Evolutionary conservation across 2,888 invertebrate genomes (phyloP).

Genomic region (Leptarthrus brevirostris): DNA sequence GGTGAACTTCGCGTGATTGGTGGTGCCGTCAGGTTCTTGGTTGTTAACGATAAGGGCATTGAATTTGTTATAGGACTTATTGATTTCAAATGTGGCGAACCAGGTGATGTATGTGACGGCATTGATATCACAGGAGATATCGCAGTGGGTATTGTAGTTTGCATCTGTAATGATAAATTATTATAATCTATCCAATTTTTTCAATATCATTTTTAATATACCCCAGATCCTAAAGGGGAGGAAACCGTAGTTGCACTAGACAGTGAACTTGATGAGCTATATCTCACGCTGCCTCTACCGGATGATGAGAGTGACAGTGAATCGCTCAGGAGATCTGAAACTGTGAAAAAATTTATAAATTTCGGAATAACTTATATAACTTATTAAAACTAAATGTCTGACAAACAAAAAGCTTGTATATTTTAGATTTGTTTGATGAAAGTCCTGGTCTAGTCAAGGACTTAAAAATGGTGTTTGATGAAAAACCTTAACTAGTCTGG

Average conservation of each 20-base stretch:
- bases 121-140: slow-evolving; percentile 66
- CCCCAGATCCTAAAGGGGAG: slow-evolving; percentile 66
- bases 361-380: too few relatives aligned
- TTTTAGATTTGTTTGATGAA: too few relatives aligned
- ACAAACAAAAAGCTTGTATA: too few relatives aligned
- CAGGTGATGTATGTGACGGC: slow-evolving; percentile 57
- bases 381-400: too few relatives aligned
- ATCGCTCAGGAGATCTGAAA: slow-evolving; percentile 61
- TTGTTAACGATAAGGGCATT: slow-evolving; percentile 60
- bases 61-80: slow-evolving; percentile 49
- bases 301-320: slow-evolving; percentile 62
- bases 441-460: too few relatives aligned
- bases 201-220: slow-evolving; percentile 54
- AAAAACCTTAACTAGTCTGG: too few relatives aligned
- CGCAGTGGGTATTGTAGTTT: slow-evolving; percentile 62
- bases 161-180: slow-evolving; percentile 58
- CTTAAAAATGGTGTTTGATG: too few relatives aligned
- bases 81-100: slow-evolving; percentile 51
- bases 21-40: slow-evolving; percentile 60
- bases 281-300: slow-evolving; percentile 65
- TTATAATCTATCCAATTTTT: too few relatives aligned
- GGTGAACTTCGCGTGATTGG: slow-evolving; percentile 63
- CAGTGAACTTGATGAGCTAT: slow-evolving; percentile 69
- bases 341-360: slow-evolving; percentile 51
- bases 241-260: slow-evolving; percentile 69